Evolutionary conservation across 1,140 invertebrate genomes (phyloP).

Genomic region (Apis laboriosa): DNA sequence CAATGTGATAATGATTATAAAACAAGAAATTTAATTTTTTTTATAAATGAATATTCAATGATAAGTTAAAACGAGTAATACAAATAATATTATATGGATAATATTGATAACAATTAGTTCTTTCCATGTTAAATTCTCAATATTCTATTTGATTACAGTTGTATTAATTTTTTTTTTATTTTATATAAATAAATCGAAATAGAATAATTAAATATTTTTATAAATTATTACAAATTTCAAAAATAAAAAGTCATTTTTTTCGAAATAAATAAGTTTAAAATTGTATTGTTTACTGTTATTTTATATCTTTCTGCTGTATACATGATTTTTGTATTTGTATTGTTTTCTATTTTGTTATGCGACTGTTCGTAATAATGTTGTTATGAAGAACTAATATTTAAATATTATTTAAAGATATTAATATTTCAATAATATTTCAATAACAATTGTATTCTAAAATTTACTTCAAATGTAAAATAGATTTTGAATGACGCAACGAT

Average conservation of each 20-base stretch:
- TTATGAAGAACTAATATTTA: neutral
- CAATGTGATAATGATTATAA: neutral
- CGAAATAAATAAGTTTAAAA: neutral
- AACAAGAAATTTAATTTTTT: neutral
- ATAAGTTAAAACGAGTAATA: neutral
- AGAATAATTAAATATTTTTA: neutral
- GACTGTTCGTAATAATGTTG: too few species aligned
- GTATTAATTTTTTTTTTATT: neutral
- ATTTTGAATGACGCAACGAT: slow-evolving; percentile 7
- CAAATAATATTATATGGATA: neutral
- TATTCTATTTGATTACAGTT: neutral
- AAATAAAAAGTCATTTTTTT: neutral
- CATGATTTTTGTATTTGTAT: neutral
- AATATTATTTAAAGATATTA: neutral
- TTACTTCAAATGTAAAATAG: neutral
- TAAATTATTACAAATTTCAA: neutral
- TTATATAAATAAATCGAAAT: neutral
- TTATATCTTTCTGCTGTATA: neutral
- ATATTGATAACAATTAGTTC: neutral
- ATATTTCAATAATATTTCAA: too few species aligned
- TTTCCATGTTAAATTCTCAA: neutral
- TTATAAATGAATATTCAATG: neutral
- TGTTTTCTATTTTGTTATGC: too few species aligned
- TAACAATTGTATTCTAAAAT: neutral
- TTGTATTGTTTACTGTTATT: neutral